phyloP scores from a whole-genome alignment of 2,888 invertebrate genomes.

The Chloromyia formosa region DNA sequence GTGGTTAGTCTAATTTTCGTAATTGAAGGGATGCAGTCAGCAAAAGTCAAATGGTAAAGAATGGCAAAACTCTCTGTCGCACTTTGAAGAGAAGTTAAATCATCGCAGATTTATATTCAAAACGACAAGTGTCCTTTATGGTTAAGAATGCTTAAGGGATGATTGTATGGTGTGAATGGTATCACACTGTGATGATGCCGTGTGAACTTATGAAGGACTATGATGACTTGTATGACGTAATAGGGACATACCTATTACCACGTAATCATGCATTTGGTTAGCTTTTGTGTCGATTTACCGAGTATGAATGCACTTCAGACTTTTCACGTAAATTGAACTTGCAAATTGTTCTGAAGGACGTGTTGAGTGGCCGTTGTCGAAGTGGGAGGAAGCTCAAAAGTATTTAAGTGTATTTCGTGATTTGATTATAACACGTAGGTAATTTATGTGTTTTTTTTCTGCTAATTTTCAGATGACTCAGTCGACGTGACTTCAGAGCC shows the following conservation, averaged over 20 bases:
- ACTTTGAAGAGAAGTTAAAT: slow-evolving; percentile 30
- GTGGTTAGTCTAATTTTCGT: slow-evolving; percentile 35
- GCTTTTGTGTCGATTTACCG: not conserved
- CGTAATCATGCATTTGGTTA: not conserved
- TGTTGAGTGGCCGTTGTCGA: too few species aligned
- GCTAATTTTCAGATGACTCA: slow-evolving; percentile 60
- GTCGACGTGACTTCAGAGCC: slow-evolving; percentile 70
- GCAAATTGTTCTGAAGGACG: too few species aligned
- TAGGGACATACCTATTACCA: too few species aligned
- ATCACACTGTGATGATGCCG: not conserved
- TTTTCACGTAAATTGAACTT: not conserved
- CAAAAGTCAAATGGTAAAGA: not conserved
- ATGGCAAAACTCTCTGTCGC: slow-evolving; percentile 1
- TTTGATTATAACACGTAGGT: too few species aligned
- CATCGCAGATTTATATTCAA: slow-evolving; percentile 32
- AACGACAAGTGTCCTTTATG: slow-evolving; percentile 26
- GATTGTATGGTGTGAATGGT: slow-evolving; percentile 13
- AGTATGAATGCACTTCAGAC: not conserved
- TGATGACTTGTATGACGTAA: slow-evolving; percentile 4
- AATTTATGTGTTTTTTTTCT: not conserved
- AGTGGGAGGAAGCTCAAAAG: too few species aligned
- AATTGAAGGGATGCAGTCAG: not conserved
- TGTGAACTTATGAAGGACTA: not conserved
- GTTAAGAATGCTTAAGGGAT: slow-evolving; percentile 18
- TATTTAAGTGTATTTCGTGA: too few species aligned